Evolutionary conservation across 2,888 invertebrate species (phyloP).

Genomic region (Ypsolopha sequella): DNA sequence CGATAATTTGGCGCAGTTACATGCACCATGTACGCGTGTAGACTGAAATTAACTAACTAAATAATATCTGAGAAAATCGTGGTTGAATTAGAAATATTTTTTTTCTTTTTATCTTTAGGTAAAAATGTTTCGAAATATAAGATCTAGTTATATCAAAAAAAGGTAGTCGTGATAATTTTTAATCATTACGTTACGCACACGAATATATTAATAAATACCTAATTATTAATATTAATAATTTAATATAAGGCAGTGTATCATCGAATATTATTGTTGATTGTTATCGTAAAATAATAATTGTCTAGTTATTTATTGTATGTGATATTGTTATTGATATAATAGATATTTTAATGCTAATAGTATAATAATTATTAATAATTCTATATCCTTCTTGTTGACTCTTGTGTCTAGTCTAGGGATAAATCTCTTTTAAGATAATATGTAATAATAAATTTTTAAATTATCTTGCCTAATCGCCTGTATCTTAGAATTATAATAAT

Average conservation of each 20-base stretch:
- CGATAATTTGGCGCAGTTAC: too few relatives aligned
- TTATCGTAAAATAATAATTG: conserved; percentile 52
- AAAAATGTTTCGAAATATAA: too few relatives aligned
- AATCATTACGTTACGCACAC: conserved; percentile 58
- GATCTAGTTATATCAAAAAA: not conserved
- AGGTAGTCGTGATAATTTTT: conserved; percentile 34
- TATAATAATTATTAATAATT: conserved; percentile 37
- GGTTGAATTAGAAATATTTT: too few relatives aligned
- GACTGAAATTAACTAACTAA: too few relatives aligned
- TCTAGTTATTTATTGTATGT: conserved; percentile 61
- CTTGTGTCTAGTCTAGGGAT: conserved; percentile 50
- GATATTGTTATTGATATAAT: conserved; percentile 67
- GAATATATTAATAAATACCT: conserved; percentile 30
- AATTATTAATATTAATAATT: conserved; percentile 16
- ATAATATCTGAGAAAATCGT: too few relatives aligned
- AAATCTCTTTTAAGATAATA: conserved; percentile 17
- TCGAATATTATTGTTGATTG: conserved; percentile 64
- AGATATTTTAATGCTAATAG: conserved; percentile 57
- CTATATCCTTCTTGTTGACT: conserved; percentile 64
- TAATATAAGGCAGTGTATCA: conserved; percentile 35
- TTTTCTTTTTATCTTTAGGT: too few relatives aligned
- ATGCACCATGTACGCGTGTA: too few relatives aligned
- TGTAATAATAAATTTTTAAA: conserved; percentile 5
- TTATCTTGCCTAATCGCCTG: not conserved
- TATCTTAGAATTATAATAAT: not conserved